Base-by-base conservation (phyloP, 2,113 vertebrate species). In the Esox niger region DNA sequence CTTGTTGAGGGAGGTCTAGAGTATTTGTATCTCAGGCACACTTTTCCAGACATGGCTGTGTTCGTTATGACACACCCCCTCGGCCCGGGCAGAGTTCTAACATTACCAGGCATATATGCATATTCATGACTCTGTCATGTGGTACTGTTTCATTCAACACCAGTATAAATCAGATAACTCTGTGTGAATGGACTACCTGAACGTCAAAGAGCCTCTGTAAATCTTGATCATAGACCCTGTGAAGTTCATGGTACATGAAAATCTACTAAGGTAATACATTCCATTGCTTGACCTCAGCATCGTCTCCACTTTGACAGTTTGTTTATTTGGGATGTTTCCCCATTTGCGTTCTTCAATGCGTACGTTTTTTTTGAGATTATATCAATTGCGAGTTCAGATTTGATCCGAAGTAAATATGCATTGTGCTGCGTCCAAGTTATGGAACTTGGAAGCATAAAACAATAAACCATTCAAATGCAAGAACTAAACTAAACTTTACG, bases 401-500 rank as follows among this genome's bases (percentile, higher is more conserved):
- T 62, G 62, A 73, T 79, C 46, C 29, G 47, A n/a, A 2, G 17
- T 69, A 56, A 66, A 64, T 72, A 64, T 4, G 21, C 67, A 75
- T 76, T 75, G 70, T 75, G 62, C 64, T 65, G 17, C 17, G 54
- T 75, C 77, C 68, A 75, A 69, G 20, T 5, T 52, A 52, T 21
- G 47, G 47, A 43, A 43, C 38, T 17, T 5, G 27, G 31, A 33
- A 15, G 64, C 61, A 60, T n/a, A 23, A 49, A 65, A 68, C 64
- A 84, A 77, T 70, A 69, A 79, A 73, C 72, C 59, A 63, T n/a
- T 67, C 57, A 68, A 69, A 72, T 67, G 73, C 72, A 76, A 47
- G 5, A 68, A 69, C 74, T 66, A 55, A 71, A n/a, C n/a, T n/a
- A n/a, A n/a, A n/a, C n/a, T 64, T 69, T 76, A 64, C 20, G 23